These are phyloP conservation scores for Eilema depressum DNA, from an alignment of 2,888 invertebrate genomes.

Conservation along the genomic window DNA sequence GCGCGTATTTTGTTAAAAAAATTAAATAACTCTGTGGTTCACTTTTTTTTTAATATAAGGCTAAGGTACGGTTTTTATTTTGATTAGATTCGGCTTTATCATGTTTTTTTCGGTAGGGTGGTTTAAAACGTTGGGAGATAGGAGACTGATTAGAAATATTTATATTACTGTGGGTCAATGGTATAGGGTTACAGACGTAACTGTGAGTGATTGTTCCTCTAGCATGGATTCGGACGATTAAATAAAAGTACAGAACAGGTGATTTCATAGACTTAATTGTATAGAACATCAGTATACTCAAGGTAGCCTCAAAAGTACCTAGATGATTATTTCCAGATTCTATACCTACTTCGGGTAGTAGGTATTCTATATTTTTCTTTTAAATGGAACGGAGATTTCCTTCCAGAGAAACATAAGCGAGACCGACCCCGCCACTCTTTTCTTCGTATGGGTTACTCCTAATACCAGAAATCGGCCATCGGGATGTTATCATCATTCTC, in stretches of 20 bases:
- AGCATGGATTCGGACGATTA: neutral
- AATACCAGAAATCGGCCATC: no score
- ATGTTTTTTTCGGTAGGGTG: neutral
- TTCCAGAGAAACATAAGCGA: neutral
- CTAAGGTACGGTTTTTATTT: conserved; percentile 7
- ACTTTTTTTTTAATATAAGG: conserved; percentile 18
- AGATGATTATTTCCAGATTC: no score
- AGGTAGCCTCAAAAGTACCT: no score
- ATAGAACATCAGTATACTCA: neutral
- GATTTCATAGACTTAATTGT: neutral
- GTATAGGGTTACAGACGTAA: neutral
- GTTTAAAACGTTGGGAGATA: neutral
- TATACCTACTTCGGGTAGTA: no score
- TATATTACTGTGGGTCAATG: neutral
- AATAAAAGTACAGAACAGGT: neutral
- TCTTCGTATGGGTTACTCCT: neutral
- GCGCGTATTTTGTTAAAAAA: conserved; percentile 26
- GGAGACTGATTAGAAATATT: neutral
- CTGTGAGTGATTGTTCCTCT: neutral
- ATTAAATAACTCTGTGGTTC: conserved; percentile 19
- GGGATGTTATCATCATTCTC: neutral
- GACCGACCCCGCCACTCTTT: neutral
- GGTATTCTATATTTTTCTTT: no score
- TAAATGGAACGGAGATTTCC: no score
- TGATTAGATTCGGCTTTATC: conserved; percentile 15